A percentile compares a stretch with the other conserved stretches of the same genome.
phyloP scores from a whole-genome alignment of 2,888 invertebrate genomes.

The Drosophila maculinotata region DNA sequence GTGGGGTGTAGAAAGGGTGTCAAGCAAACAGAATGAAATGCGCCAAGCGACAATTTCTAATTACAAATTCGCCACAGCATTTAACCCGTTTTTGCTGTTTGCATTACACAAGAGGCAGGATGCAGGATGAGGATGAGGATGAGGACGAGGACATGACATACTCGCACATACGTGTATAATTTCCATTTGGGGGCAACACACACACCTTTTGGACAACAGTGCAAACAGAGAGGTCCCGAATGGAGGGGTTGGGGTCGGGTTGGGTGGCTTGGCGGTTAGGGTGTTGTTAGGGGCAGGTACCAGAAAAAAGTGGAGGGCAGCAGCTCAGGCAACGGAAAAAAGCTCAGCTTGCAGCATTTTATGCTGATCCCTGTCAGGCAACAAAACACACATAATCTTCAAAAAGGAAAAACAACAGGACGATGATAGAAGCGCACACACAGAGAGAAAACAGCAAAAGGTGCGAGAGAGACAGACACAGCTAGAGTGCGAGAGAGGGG shows the following conservation, averaged over 20 bases:
- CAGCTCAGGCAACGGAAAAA: slow-evolving; percentile 48
- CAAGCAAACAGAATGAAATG: slow-evolving; percentile 75
- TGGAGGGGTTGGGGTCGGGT: not conserved
- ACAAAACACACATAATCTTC: slow-evolving; percentile 85
- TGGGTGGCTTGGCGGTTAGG: not conserved
- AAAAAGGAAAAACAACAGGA: slow-evolving; percentile 83
- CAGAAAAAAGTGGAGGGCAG: slow-evolving; percentile 30
- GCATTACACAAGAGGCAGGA: slow-evolving; percentile 26
- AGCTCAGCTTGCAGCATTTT: slow-evolving; percentile 85
- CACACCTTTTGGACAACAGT: slow-evolving; percentile 53
- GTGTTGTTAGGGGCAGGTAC: not conserved
- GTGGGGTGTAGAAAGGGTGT: slow-evolving; percentile 4
- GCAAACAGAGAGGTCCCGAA: slow-evolving; percentile 39
- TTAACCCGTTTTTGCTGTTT: slow-evolving; percentile 78
- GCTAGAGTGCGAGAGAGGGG: slow-evolving; percentile 1
- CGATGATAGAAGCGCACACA: slow-evolving; percentile 54
- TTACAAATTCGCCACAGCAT: slow-evolving; percentile 83
- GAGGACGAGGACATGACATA: slow-evolving; percentile 34
- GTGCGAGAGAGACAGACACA: slow-evolving; percentile 9
- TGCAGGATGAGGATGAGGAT: not conserved
- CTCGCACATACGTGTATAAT: slow-evolving; percentile 53
- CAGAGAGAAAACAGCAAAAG: slow-evolving; percentile 19
- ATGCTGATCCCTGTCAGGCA: slow-evolving; percentile 85
- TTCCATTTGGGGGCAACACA: slow-evolving; percentile 46
- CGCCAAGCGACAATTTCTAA: slow-evolving; percentile 81